These are phyloP conservation scores for Hoplias malabaricus DNA, from an alignment of 2,113 vertebrate genomes.

Conservation along the genomic window DNA sequence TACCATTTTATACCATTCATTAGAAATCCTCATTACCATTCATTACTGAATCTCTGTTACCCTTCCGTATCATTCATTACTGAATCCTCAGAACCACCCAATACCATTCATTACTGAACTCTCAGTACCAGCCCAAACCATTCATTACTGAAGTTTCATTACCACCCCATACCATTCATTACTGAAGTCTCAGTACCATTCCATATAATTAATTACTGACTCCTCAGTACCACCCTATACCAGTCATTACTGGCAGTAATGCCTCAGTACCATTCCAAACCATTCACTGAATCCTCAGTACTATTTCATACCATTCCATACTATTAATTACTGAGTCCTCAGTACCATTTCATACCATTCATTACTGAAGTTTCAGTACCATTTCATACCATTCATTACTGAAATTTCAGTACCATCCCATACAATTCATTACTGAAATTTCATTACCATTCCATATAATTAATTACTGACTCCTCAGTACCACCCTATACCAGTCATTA, in stretches of 20 bases:
- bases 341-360: no score
- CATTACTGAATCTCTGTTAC: not conserved
- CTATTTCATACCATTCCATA: no score
- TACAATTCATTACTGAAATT: not conserved
- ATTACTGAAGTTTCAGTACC: not conserved
- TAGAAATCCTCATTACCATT: not conserved
- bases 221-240: not conserved
- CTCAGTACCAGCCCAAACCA: not conserved
- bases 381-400: not conserved
- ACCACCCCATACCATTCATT: not conserved
- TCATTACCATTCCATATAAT: not conserved
- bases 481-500: not conserved
- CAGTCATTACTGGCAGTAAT: not conserved
- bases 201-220: not conserved
- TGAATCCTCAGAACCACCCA: not conserved
- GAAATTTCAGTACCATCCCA: not conserved
- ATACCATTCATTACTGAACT: no score
- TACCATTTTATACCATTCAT: not conserved
- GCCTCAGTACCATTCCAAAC: not conserved
- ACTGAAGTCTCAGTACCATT: not conserved
- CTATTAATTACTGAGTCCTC: no score
- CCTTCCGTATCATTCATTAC: no score
- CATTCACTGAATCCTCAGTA: not conserved
- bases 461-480: not conserved
- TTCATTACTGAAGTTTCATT: not conserved